These are phyloP conservation scores for Malacosoma neustria DNA, from an alignment of 2,888 invertebrate genomes.

Conservation along the genomic window DNA sequence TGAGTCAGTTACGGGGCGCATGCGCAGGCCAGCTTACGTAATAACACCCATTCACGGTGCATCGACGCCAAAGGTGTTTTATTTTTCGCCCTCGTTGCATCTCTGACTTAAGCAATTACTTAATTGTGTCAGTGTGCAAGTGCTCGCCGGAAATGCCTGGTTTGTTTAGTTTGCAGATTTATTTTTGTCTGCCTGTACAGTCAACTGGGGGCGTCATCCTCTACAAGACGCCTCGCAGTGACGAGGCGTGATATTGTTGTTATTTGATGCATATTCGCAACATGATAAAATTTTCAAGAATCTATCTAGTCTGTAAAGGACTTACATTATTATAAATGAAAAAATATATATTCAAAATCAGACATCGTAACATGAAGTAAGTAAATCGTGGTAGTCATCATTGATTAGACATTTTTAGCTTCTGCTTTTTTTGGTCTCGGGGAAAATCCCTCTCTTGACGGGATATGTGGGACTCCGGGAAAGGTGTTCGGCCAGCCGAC, in stretches of 20 bases:
- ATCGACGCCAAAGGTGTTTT: background rate
- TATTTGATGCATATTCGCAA: background rate
- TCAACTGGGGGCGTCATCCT: constrained; percentile 65
- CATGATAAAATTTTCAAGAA: too few relatives aligned
- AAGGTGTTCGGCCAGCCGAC: too few relatives aligned
- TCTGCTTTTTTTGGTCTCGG: too few relatives aligned
- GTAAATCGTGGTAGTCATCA: too few relatives aligned
- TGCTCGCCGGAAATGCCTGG: constrained; percentile 62
- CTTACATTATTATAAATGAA: too few relatives aligned
- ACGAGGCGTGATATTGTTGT: background rate
- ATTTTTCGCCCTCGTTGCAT: background rate
- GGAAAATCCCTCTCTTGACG: too few relatives aligned
- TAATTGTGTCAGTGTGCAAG: constrained; percentile 52
- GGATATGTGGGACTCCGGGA: too few relatives aligned
- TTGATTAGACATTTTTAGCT: too few relatives aligned
- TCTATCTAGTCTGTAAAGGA: too few relatives aligned
- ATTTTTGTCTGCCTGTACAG: constrained; percentile 54
- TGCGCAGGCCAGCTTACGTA: constrained; percentile 49
- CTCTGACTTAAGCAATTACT: background rate
- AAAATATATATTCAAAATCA: too few relatives aligned
- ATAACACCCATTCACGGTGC: constrained; percentile 17
- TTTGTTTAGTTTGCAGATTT: constrained; percentile 68
- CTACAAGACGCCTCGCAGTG: constrained; percentile 1
- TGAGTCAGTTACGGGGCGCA: constrained; percentile 46
- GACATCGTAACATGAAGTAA: too few relatives aligned